phyloP scores from a whole-genome alignment of 2,113 vertebrate genomes.

The Trogon melanurus region DNA sequence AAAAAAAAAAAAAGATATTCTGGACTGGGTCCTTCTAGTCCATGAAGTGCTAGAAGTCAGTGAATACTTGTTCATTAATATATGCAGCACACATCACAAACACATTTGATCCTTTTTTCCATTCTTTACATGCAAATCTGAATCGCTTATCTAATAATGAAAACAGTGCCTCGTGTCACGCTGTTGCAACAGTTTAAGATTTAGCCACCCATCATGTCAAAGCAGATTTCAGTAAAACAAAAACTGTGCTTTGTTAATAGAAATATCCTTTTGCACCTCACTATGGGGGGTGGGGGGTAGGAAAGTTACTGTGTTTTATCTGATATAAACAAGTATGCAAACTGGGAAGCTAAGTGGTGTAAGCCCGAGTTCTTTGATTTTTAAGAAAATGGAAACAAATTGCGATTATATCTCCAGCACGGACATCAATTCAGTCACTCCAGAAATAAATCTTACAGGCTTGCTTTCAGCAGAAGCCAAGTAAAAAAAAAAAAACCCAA shows the following conservation, averaged over 20 bases:
- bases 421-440: background rate
- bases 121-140: background rate
- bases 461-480: background rate
- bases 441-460: background rate
- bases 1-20: background rate
- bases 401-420: background rate
- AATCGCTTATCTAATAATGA: background rate
- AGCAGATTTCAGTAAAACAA: background rate
- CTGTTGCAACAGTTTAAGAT: background rate
- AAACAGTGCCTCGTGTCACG: rapidly evolving
- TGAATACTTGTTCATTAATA: background rate
- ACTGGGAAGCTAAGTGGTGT: background rate
- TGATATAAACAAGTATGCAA: background rate
- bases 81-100: background rate
- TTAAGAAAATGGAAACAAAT: background rate
- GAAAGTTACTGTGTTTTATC: background rate
- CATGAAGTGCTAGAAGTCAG: background rate
- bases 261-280: background rate
- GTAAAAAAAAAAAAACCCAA: background rate
- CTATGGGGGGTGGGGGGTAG: rapidly evolving
- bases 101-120: background rate
- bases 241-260: background rate
- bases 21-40: background rate
- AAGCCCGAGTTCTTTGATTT: background rate
- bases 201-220: background rate